Conservation (phyloP, 1,140 invertebrate genomes). For the Anoplolepis gracilipes region DNA sequence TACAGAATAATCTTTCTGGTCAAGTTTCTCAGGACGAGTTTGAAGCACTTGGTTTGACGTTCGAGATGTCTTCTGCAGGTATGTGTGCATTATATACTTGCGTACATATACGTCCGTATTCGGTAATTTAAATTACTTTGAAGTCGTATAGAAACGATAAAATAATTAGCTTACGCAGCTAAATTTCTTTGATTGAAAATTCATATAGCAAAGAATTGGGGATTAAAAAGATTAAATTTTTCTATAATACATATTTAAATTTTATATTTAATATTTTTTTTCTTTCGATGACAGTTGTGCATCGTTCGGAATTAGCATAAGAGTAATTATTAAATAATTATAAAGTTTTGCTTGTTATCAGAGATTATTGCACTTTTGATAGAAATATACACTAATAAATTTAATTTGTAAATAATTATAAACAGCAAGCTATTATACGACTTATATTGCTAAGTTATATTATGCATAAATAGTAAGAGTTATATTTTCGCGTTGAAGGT, state of each 20-base stretch:
- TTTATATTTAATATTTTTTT: background rate
- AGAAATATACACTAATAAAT: background rate
- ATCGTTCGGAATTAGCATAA: background rate
- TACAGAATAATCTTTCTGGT: slow-evolving; percentile 84
- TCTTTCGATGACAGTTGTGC: background rate
- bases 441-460: background rate
- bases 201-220: background rate
- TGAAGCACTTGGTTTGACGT: slow-evolving; percentile 89
- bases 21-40: slow-evolving; percentile 88
- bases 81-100: slow-evolving; percentile 64
- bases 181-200: background rate
- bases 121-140: background rate
- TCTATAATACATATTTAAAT: background rate
- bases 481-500: background rate
- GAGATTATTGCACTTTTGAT: background rate
- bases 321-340: background rate
- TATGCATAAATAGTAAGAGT: background rate
- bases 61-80: slow-evolving; percentile 90
- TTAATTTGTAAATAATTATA: background rate
- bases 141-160: background rate
- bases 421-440: background rate
- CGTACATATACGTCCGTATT: background rate
- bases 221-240: background rate
- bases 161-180: background rate
- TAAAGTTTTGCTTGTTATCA: background rate